Conservation (phyloP, 2,888 invertebrate species). For the Andrena camellia region DNA sequence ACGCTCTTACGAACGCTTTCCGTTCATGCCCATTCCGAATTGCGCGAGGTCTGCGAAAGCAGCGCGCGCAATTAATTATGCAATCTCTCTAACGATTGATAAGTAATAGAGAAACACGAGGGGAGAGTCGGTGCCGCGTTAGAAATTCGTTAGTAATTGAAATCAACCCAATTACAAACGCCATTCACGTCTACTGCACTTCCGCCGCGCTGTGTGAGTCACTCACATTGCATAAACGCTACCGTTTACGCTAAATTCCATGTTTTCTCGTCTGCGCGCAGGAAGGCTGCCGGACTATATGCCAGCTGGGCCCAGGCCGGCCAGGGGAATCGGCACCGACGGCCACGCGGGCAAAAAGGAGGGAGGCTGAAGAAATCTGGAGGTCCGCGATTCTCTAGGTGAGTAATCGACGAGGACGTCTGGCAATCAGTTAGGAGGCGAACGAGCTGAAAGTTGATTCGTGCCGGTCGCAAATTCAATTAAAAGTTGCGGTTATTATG, state of each 20-base stretch:
- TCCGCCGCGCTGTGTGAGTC: slow-evolving; percentile 38
- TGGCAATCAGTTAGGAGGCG: slow-evolving; percentile 76
- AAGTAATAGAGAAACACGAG: slow-evolving; percentile 2
- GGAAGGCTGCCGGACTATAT: too few relatives aligned
- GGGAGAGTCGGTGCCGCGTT: background rate
- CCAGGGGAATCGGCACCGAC: slow-evolving; percentile 2
- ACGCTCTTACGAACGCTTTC: too few relatives aligned
- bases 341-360: background rate
- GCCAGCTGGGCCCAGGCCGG: too few relatives aligned
- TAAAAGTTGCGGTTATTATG: slow-evolving; percentile 85
- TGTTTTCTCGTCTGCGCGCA: too few relatives aligned
- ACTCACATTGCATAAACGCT: slow-evolving; percentile 29
- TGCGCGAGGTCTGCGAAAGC: background rate
- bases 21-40: too few relatives aligned
- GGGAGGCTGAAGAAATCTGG: slow-evolving; percentile 35
- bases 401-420: slow-evolving; percentile 67
- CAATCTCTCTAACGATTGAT: background rate
- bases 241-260: too few relatives aligned
- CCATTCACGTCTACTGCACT: slow-evolving; percentile 53
- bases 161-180: slow-evolving; percentile 43
- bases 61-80: background rate
- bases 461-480: slow-evolving; percentile 82
- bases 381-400: slow-evolving; percentile 35
- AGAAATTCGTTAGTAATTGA: slow-evolving; percentile 17
- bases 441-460: slow-evolving; percentile 80